Conservation (phyloP, 1,140 invertebrate species). For the Dreissena polymorpha region DNA sequence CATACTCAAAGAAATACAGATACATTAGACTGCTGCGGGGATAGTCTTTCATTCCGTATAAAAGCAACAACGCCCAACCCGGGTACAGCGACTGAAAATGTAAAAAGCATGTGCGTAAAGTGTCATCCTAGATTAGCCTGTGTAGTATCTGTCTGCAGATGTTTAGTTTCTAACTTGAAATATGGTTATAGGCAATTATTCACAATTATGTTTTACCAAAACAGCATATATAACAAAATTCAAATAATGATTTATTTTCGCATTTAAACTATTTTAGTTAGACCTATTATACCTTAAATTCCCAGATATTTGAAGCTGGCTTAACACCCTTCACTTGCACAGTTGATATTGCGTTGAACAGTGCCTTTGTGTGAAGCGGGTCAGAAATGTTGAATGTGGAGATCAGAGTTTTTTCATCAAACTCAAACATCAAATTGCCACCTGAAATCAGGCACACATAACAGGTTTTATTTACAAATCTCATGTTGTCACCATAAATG, state of each 20-base stretch:
- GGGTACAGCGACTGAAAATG: slow-evolving; percentile 68
- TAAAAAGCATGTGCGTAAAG: too few species aligned
- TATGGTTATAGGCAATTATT: too few species aligned
- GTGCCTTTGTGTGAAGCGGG: slow-evolving; percentile 62
- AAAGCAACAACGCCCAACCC: slow-evolving; percentile 67
- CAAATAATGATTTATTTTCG: too few species aligned
- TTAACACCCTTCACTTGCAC: slow-evolving; percentile 66
- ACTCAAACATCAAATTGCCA: slow-evolving; percentile 64
- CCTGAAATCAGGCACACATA: slow-evolving; percentile 56
- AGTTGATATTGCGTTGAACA: slow-evolving; percentile 61
- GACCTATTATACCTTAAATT: slow-evolving; percentile 69
- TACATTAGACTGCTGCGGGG: slow-evolving; percentile 67
- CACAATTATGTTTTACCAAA: too few species aligned
- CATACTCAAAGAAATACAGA: slow-evolving; percentile 70
- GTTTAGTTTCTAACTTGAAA: not conserved
- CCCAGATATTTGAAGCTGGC: slow-evolving; percentile 70
- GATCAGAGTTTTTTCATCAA: slow-evolving; percentile 62
- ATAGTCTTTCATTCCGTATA: slow-evolving; percentile 71
- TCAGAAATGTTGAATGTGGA: slow-evolving; percentile 65
- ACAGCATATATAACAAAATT: too few species aligned
- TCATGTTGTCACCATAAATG: too few species aligned
- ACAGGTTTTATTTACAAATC: too few species aligned
- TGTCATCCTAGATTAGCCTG: too few species aligned
- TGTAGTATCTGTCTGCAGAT: too few species aligned
- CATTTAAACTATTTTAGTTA: too few species aligned